Conservation (phyloP, 2,888 invertebrate species). For the Boloria euphrosyne region DNA sequence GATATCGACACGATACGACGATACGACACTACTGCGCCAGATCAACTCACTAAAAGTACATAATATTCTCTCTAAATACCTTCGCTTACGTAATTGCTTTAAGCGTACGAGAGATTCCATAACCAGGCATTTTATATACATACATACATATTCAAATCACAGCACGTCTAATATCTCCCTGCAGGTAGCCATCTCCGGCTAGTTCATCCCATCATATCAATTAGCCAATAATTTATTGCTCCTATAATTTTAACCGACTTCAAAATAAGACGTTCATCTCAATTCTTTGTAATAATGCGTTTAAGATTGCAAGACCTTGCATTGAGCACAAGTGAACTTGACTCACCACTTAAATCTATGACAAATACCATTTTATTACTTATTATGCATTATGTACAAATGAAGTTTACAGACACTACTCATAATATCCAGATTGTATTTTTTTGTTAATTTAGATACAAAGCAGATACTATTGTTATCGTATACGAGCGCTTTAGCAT, state of each 20-base stretch:
- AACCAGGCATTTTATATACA: constrained; percentile 13
- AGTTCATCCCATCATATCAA: constrained; percentile 23
- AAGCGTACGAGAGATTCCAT: constrained; percentile 17
- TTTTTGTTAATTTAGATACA: not conserved
- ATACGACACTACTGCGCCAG: not conserved
- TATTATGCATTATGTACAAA: not conserved
- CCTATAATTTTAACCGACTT: constrained; percentile 10
- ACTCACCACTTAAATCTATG: constrained; percentile 19
- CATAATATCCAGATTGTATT: not conserved
- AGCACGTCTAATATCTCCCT: constrained; percentile 21
- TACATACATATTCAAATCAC: constrained; percentile 7
- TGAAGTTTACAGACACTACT: not conserved
- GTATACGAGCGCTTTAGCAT: not conserved
- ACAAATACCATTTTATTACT: constrained; percentile 12
- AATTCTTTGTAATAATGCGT: constrained; percentile 13
- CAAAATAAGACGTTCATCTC: not conserved
- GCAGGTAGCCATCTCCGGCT: constrained; percentile 31
- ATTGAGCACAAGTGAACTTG: constrained; percentile 16
- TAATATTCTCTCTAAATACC: constrained; percentile 24
- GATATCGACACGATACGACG: not conserved
- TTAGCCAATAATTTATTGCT: constrained; percentile 24
- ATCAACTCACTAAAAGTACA: constrained; percentile 24
- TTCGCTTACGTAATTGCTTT: constrained; percentile 27
- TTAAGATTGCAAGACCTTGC: constrained; percentile 23
- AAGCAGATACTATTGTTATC: not conserved